These are phyloP conservation scores for Crambe crambe DNA, from an alignment of 37 sponge, comb jelly and placozoan species.

Conservation along the genomic window DNA sequence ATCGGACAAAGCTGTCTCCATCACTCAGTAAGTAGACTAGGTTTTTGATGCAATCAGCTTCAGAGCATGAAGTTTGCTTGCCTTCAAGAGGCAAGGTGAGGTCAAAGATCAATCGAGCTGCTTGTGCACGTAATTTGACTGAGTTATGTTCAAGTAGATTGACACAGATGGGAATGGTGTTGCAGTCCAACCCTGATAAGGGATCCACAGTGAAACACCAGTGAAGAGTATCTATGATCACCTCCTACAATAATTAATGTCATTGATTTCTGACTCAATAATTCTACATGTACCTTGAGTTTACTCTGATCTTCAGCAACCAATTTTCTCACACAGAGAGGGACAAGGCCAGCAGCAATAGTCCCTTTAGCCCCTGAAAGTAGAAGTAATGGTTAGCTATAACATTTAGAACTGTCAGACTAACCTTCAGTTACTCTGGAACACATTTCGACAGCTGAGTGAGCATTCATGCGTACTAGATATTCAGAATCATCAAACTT, in stretches of 20 bases:
- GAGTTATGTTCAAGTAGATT: constrained; percentile 57
- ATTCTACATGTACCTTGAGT: constrained; percentile 55
- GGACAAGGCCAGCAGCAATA: constrained; percentile 44
- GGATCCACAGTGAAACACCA: constrained; percentile 88
- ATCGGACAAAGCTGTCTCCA: constrained; percentile 38
- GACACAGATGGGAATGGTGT: constrained; percentile 62
- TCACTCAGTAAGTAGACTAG: constrained; percentile 75
- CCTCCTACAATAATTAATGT: constrained; percentile 39
- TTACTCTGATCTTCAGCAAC: constrained; percentile 25
- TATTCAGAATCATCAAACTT: constrained; percentile 61
- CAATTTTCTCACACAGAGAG: constrained; percentile 58
- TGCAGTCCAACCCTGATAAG: constrained; percentile 61
- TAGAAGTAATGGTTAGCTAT: too few relatives aligned
- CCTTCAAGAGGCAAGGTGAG: constrained; percentile 86
- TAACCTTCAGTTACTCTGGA: constrained; percentile 41
- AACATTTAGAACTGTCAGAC: not conserved
- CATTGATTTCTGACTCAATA: too few relatives aligned
- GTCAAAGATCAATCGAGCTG: constrained; percentile 89
- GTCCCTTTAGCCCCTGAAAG: constrained; percentile 54
- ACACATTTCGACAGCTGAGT: constrained; percentile 68
- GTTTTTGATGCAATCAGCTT: constrained; percentile 39
- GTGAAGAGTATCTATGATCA: constrained; percentile 86
- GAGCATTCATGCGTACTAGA: constrained; percentile 41
- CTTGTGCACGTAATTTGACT: constrained; percentile 64
- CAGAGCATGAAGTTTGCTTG: constrained; percentile 65